A percentile compares a stretch with the other conserved stretches of the same genome.
These are phyloP conservation scores for Steatornis caripensis DNA, from an alignment of 2,113 vertebrate genomes.

Conservation along the genomic window DNA sequence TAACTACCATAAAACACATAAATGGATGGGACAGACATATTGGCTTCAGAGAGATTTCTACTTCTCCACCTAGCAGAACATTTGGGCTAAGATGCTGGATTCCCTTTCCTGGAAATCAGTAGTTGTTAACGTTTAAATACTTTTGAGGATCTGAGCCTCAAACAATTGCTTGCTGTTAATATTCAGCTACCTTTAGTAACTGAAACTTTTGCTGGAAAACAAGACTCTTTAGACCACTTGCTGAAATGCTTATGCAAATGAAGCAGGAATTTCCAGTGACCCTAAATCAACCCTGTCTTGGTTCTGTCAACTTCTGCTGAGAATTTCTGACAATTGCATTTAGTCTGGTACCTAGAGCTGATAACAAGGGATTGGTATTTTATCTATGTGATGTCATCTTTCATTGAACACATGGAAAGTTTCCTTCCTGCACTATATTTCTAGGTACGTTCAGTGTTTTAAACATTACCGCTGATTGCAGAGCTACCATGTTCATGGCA, in stretches of 20 bases:
- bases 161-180: not conserved
- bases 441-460: not conserved
- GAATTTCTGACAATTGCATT: constrained; percentile 22
- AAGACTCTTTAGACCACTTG: not conserved
- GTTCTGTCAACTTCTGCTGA: not conserved
- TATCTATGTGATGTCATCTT: constrained; percentile 29
- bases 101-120: not conserved
- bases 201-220: not conserved
- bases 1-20: not conserved
- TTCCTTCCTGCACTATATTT: constrained; percentile 1
- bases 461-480: not conserved
- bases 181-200: not conserved
- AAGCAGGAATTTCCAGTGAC: constrained; percentile 2
- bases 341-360: not conserved
- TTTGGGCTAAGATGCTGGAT: not conserved
- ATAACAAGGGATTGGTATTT: constrained; percentile 43
- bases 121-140: not conserved
- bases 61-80: not conserved
- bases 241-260: constrained; percentile 7
- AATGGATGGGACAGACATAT: not conserved
- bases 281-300: constrained; percentile 4
- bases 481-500: not conserved
- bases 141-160: not conserved
- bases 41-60: not conserved
- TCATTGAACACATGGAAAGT: constrained; percentile 16